Evolutionary conservation across 2,113 vertebrate genomes (phyloP).

Genomic region (Cyprinus carpio): DNA sequence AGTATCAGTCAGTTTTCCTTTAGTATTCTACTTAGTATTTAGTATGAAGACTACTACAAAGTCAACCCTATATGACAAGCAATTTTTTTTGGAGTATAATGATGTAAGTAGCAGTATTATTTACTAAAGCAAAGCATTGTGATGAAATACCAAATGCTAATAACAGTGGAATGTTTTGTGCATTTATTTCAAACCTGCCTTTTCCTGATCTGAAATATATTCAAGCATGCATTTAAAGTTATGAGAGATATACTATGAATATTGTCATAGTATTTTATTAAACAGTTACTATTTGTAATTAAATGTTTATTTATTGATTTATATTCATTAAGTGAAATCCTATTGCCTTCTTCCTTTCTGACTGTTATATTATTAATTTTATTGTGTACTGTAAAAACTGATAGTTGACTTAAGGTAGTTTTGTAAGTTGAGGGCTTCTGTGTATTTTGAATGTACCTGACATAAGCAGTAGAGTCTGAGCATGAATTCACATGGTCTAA

Average conservation of each 20-base stretch:
- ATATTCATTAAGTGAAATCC: neutral
- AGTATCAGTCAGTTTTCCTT: neutral
- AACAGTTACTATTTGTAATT: neutral
- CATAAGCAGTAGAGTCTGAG: constrained; percentile 37
- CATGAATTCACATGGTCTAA: constrained; percentile 55
- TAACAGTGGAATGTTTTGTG: neutral
- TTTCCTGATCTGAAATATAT: neutral
- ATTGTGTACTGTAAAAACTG: neutral
- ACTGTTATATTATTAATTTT: neutral
- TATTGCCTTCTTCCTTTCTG: neutral
- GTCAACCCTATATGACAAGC: neutral
- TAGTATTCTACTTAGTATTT: neutral
- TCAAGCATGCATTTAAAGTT: neutral
- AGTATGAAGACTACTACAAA: neutral
- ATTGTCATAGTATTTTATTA: neutral
- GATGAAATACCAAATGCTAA: neutral
- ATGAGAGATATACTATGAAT: neutral
- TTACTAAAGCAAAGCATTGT: neutral
- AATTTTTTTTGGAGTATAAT: neutral
- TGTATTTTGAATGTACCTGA: constrained; percentile 49
- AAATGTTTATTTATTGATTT: neutral
- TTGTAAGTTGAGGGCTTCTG: too few relatives aligned
- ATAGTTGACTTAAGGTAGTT: neutral
- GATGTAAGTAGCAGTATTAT: neutral
- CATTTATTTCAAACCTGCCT: neutral